Evolutionary conservation across 2,888 invertebrate species (phyloP).

Genomic region (Tillus elongatus): DNA sequence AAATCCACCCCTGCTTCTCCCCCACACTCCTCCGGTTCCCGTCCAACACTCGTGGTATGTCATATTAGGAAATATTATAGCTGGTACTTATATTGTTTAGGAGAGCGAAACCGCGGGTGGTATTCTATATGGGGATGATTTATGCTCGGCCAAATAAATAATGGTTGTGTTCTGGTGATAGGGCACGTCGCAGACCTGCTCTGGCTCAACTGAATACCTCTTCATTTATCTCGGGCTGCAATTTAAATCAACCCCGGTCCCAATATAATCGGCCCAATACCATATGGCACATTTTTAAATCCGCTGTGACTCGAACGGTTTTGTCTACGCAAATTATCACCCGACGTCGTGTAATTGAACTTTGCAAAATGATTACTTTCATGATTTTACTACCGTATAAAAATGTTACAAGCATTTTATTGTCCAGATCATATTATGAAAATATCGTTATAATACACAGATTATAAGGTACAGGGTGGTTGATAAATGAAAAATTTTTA

Average conservation of each 20-base stretch:
- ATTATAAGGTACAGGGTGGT: no score
- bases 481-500: no score
- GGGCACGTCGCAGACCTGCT: neutral
- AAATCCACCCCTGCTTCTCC: neutral
- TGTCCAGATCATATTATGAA: no score
- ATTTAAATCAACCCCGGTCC: constrained; percentile 1
- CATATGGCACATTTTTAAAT: neutral
- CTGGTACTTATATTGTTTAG: constrained; percentile 25
- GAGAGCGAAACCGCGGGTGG: constrained; percentile 26
- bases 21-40: neutral
- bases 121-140: constrained; percentile 28
- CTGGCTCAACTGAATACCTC: neutral
- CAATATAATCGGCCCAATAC: neutral
- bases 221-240: neutral
- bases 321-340: constrained; percentile 3
- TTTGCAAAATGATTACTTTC: no score
- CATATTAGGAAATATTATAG: constrained; percentile 10
- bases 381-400: no score
- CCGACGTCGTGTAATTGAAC: neutral
- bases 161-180: neutral
- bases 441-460: no score
- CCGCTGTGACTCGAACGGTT: neutral
- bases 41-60: constrained; percentile 1
- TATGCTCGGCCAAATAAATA: constrained; percentile 18
- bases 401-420: no score